Base-by-base conservation (phyloP, 2,113 vertebrate species). In the Crotalus helleri region DNA sequence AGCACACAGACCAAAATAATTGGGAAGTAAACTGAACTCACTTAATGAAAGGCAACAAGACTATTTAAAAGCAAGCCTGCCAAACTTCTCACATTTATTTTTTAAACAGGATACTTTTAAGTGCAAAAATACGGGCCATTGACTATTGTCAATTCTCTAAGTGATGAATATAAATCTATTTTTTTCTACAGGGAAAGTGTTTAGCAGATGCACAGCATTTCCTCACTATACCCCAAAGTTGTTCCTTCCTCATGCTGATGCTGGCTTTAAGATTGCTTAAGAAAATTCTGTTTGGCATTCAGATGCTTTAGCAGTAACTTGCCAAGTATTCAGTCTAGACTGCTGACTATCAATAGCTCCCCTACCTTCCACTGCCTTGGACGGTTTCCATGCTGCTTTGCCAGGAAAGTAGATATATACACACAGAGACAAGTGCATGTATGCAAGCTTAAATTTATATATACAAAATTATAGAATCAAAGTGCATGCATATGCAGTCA, bases 21-120 rank as follows among this genome's bases (percentile, higher is more conserved):
- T 81, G 33, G 74, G 17, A 54, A 55, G n/a, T 92, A 91, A 90
- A 87, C 24, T 91, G 57, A 93, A 19, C 59, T 3, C 55, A 11
- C 39, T 92, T 91, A 93, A 91, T 1, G 92, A 87, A 94, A 96
- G 88, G 88, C 85, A 94, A 55, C 0, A 90, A 90, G 89, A 92
- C 17, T 26, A 93, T 57, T 10, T 81, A 54, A 54, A 90, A 69
- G 17, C 91, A 21, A 44, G 21, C 33, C 69, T n/a, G 87, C 26
- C 81, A 51, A 23, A 92, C 54, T 92, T 93, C 93, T 92, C 92
- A 53, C 44, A 53, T 3, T n/a, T 90, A 93, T 91, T 93, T 3
- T n/a, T 7, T 17, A 6, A 88, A 49, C 26, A 57, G 33, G 12
- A 33, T 55, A 90, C 29, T 53, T 74, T 26, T 49, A 94, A 88